These are phyloP conservation scores for Tineola bisselliella DNA, from an alignment of 2,888 invertebrate species.

Conservation along the genomic window DNA sequence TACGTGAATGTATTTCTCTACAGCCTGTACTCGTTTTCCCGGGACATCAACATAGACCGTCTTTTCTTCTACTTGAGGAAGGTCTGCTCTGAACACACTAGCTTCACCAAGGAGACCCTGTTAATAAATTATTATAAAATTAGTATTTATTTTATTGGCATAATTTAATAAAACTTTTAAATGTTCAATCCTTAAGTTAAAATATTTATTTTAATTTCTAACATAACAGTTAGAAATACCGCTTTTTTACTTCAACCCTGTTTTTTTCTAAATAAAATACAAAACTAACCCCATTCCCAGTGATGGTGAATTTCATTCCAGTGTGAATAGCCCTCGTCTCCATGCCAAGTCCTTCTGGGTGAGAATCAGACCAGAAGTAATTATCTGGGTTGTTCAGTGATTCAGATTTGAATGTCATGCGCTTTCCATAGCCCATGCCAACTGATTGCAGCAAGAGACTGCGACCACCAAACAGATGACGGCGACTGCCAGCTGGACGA, in stretches of 20 bases:
- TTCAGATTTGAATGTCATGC: constrained; percentile 76
- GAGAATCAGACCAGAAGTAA: constrained; percentile 82
- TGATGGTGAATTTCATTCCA: constrained; percentile 72
- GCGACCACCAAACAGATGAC: constrained; percentile 73
- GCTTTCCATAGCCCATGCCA: constrained; percentile 81
- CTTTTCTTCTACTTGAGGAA: constrained; percentile 73
- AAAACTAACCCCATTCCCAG: constrained; percentile 65
- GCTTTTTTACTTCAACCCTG: too few relatives aligned
- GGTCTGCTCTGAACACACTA: constrained; percentile 73
- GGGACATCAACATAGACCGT: constrained; percentile 67
- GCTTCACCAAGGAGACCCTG: constrained; percentile 71
- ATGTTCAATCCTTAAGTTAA: too few relatives aligned
- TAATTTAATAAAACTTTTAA: too few relatives aligned
- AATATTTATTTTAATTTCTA: too few relatives aligned
- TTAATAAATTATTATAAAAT: constrained; percentile 19
- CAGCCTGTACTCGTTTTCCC: constrained; percentile 53
- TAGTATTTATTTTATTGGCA: constrained; percentile 15
- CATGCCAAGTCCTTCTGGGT: constrained; percentile 76
- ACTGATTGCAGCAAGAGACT: constrained; percentile 71
- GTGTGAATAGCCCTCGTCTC: constrained; percentile 73
- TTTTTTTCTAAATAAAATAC: neutral
- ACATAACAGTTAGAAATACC: too few relatives aligned
- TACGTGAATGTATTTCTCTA: constrained; percentile 73
- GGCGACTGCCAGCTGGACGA: constrained; percentile 71
- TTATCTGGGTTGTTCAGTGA: constrained; percentile 69